A percentile compares a stretch with the other conserved stretches of the same genome.
Evolutionary conservation across 2,888 invertebrate genomes (phyloP).

Genomic region (Drosophila vallismaia): DNA sequence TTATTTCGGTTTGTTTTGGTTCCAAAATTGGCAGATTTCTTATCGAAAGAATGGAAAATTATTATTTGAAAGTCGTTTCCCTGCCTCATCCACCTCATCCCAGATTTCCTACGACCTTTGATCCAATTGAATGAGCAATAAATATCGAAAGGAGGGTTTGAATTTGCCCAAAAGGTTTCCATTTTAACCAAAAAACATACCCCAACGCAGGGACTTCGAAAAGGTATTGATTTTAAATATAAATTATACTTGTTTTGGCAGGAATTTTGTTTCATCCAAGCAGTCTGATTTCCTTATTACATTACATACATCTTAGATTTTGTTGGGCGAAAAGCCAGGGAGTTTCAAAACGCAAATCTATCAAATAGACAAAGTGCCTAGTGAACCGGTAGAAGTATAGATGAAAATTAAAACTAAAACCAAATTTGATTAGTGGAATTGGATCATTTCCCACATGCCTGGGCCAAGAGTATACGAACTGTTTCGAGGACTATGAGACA

Average conservation of each 20-base stretch:
- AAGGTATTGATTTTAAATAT: neutral
- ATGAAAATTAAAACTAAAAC: slow-evolving; percentile 4
- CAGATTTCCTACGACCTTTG: slow-evolving; percentile 29
- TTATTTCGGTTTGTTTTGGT: slow-evolving; percentile 66
- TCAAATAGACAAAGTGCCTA: slow-evolving; percentile 66
- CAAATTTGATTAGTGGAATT: neutral
- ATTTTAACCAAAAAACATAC: neutral
- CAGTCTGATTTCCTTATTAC: neutral
- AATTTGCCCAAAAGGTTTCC: neutral
- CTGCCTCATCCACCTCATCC: neutral
- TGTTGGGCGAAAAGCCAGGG: neutral
- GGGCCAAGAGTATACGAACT: slow-evolving; percentile 21
- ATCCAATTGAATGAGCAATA: slow-evolving; percentile 5
- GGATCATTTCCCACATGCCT: slow-evolving; percentile 13
- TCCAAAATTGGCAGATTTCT: slow-evolving; percentile 30
- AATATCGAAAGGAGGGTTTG: neutral
- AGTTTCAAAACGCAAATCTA: slow-evolving; percentile 27
- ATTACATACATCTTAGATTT: neutral
- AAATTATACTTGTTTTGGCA: too few relatives aligned
- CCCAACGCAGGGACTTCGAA: slow-evolving; percentile 11
- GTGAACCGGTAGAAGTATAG: slow-evolving; percentile 40
- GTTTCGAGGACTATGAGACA: neutral
- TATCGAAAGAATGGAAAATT: slow-evolving; percentile 25
- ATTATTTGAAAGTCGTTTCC: slow-evolving; percentile 8
- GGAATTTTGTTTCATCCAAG: too few relatives aligned